Evolutionary conservation across 2,797 vertebrate genomes (phyloP), one percentile per base, ranked within the genome.

Genomic region (Falco novaeseelandiae): DNA sequence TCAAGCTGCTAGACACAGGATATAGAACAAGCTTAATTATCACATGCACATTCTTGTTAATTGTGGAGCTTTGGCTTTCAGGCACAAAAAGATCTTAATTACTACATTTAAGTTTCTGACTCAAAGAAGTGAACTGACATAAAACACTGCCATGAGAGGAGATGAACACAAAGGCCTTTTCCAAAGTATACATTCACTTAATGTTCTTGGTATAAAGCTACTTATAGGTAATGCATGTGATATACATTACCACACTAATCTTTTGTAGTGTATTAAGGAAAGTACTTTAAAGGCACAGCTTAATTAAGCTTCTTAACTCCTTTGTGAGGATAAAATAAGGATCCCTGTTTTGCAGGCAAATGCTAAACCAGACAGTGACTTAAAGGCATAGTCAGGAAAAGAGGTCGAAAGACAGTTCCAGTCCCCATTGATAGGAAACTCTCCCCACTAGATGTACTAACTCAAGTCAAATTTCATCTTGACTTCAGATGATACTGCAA

Each of bases 281-380:
- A 58, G 30, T 2, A 72, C 90, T 96, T 94, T 72, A 76, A 90
- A 95, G 77, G 70, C 42, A 74, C 20, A 10, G 25, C 51, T 91
- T 94, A 96, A 96, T 95, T 96, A 95, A 88, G 59, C 62, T 83
- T 36, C 81, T 83, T 88, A 89, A 82, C 58, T 89, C 84, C 73
- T 88, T 89, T 87, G 66, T 69, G 66, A 91, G 82, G 65, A 65
- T 90, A 85, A 93, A 97, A 94, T 38, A 90, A 86, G 72, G 92
- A 88, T 48, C 58, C 76, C 55, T 87, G 58, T 91, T 94, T 94
- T 65, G 65, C 76, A 93, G 49, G 79, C 42, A 91, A 89, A 79
- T 79, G 82, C 58, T 91, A 92, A 91, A 55, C 44, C 48, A 96
- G 82, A 90, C 30, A 52, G 76, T 52, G 69, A 89, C 86, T 93